These are phyloP conservation scores for Falco biarmicus DNA, from an alignment of 2,797 vertebrate species.

Conservation along the genomic window DNA sequence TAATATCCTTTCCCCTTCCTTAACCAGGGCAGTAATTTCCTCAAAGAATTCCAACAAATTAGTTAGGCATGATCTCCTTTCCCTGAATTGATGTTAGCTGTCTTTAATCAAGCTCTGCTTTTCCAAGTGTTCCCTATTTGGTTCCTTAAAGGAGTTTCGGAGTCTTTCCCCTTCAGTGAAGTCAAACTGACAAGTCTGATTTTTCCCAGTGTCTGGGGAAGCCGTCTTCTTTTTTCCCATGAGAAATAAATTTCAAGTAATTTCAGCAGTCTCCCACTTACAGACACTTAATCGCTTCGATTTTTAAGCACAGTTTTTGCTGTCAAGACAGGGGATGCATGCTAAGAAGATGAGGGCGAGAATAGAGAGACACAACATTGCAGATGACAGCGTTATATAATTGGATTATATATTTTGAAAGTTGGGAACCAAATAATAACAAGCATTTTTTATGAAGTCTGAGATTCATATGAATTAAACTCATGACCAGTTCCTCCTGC, in stretches of 20 bases:
- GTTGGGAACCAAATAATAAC: neutral
- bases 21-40: slow-evolving; percentile 76
- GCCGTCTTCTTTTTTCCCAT: neutral
- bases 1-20: slow-evolving; percentile 73
- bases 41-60: slow-evolving; percentile 83
- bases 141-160: slow-evolving; percentile 69
- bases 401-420: neutral
- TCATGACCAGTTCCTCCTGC: neutral
- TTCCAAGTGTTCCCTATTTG: slow-evolving; percentile 79
- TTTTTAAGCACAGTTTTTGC: neutral
- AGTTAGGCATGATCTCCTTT: slow-evolving; percentile 78
- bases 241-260: slow-evolving; percentile 5
- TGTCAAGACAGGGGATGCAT: neutral
- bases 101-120: slow-evolving; percentile 82
- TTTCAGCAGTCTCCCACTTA: neutral
- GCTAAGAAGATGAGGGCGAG: neutral
- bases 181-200: slow-evolving; percentile 50
- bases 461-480: neutral
- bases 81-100: slow-evolving; percentile 79
- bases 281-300: neutral
- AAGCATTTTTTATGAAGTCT: neutral
- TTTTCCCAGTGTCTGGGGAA: slow-evolving; percentile 42
- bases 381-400: neutral
- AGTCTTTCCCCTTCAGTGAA: slow-evolving; percentile 54
- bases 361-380: neutral